These are phyloP conservation scores for Coenobita brevimanus DNA, from an alignment of 1,140 invertebrate species.

Conservation along the genomic window DNA sequence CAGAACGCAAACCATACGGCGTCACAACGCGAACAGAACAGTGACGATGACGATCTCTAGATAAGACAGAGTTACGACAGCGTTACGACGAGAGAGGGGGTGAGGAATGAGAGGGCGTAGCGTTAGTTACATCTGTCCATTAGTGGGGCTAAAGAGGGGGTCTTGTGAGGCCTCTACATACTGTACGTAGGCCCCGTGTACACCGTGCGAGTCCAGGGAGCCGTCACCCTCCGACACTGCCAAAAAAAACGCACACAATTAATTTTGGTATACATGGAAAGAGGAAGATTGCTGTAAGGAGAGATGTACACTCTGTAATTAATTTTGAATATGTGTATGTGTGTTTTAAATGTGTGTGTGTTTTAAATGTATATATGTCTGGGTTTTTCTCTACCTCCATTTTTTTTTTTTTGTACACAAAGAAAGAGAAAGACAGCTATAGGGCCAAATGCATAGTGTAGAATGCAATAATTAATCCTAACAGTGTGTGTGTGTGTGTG, in stretches of 20 bases:
- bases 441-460: too few species aligned
- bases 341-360: background rate
- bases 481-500: too few species aligned
- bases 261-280: background rate
- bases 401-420: too few species aligned
- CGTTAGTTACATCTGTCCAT: conserved; percentile 65
- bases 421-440: too few species aligned
- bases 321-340: background rate
- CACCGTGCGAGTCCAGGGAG: conserved; percentile 42
- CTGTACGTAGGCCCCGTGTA: conserved; percentile 62
- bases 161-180: conserved; percentile 56
- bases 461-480: too few species aligned
- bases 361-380: background rate
- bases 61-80: conserved; percentile 49
- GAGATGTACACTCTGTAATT: too few species aligned
- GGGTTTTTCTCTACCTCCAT: too few species aligned
- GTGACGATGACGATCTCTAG: background rate
- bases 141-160: conserved; percentile 56
- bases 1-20: conserved; percentile 37
- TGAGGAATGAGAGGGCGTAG: conserved; percentile 10
- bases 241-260: background rate
- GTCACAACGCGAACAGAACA: conserved; percentile 16
- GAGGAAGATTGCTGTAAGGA: background rate
- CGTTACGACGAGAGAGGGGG: conserved; percentile 50
- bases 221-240: conserved; percentile 57